Conservation (phyloP, 2,797 vertebrate species). For the Vultur gryphus region DNA sequence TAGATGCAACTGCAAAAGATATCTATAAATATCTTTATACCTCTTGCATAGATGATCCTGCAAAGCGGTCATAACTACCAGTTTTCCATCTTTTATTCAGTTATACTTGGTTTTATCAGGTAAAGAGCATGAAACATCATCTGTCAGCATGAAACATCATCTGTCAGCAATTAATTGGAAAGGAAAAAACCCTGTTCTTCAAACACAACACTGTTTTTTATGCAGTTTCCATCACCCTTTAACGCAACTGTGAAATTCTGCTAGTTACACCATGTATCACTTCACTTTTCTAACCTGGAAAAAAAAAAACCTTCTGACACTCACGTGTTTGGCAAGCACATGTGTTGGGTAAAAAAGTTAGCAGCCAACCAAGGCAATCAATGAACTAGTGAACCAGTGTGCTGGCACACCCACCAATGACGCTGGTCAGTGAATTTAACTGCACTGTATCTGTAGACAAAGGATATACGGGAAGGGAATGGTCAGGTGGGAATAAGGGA, state of each 20-base stretch:
- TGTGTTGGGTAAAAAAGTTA: background rate
- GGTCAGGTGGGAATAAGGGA: background rate
- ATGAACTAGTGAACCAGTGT: background rate
- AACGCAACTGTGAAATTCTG: background rate
- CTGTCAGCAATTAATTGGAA: constrained; percentile 17
- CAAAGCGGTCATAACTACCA: background rate
- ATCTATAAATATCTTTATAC: background rate
- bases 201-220: background rate
- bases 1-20: background rate
- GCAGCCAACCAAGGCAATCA: background rate
- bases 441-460: background rate
- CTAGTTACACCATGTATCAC: background rate
- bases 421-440: background rate
- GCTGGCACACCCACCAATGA: background rate
- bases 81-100: background rate
- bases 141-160: background rate
- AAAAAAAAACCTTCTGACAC: background rate
- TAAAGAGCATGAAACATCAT: background rate
- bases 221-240: background rate
- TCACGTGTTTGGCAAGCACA: background rate
- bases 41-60: background rate
- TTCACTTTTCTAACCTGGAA: background rate
- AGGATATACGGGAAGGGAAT: background rate
- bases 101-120: background rate
- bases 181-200: background rate